These are phyloP conservation scores for Oryzaephilus surinamensis DNA, from an alignment of 1,140 invertebrate species.

Conservation along the genomic window DNA sequence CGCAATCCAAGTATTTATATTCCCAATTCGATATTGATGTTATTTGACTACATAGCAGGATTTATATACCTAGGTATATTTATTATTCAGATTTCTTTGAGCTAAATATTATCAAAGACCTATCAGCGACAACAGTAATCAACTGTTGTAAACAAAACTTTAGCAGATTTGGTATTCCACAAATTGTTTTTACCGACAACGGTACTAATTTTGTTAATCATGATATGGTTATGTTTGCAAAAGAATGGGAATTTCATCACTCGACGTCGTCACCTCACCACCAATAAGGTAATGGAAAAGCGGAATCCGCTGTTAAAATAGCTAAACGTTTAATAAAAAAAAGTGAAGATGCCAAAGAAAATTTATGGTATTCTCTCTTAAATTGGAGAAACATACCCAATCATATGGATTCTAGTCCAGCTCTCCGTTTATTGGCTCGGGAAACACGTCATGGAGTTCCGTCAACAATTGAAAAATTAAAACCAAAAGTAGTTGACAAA, in stretches of 20 bases:
- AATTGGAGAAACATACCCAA: constrained; percentile 7
- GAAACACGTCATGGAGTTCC: no score
- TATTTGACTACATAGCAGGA: no score
- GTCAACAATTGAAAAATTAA: no score
- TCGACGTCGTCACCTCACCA: constrained; percentile 23
- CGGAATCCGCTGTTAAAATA: constrained; percentile 26
- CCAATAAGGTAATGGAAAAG: constrained; percentile 23
- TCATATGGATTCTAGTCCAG: no score
- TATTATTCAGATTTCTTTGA: constrained; percentile 13
- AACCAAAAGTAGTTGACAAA: no score
- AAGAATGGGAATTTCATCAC: constrained; percentile 18
- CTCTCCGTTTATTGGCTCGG: no score
- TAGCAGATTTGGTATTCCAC: constrained; percentile 21
- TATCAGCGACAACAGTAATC: constrained; percentile 17
- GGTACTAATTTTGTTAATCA: constrained; percentile 12
- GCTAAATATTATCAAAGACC: constrained; percentile 10
- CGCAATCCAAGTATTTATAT: no score
- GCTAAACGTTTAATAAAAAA: constrained; percentile 24
- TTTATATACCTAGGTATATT: no score
- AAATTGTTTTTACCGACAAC: constrained; percentile 16
- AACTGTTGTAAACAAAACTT: constrained; percentile 20
- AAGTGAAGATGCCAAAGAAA: constrained; percentile 13
- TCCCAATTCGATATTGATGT: no score
- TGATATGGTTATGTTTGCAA: constrained; percentile 17
- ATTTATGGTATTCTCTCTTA: constrained; percentile 8